Percentiles rank a stretch among this genome's conserved stretches.
phyloP scores from a whole-genome alignment of 1,140 invertebrate species.

The Euschistus heros region DNA sequence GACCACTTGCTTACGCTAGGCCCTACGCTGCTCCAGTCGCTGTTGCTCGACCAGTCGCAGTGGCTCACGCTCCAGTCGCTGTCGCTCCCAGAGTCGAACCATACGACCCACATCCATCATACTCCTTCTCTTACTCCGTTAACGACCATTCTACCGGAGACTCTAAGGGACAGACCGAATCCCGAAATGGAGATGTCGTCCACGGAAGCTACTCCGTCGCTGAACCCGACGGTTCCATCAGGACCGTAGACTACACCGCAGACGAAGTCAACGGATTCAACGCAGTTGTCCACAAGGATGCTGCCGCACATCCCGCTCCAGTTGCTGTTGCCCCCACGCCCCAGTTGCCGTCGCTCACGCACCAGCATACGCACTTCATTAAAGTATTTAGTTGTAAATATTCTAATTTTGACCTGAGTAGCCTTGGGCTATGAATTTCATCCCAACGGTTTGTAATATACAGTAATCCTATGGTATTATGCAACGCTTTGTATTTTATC shows the following conservation, averaged over 20 bases:
- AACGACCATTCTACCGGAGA: constrained; percentile 42
- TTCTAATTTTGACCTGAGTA: no score
- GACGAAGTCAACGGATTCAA: constrained; percentile 49
- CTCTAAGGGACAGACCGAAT: constrained; percentile 40
- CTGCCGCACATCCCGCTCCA: constrained; percentile 2
- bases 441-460: no score
- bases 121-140: constrained; percentile 42
- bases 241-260: constrained; percentile 46
- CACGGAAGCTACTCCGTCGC: constrained; percentile 43
- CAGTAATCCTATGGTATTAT: no score
- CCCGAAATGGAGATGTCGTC: constrained; percentile 41
- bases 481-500: no score
- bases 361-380: constrained; percentile 17
- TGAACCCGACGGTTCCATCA: constrained; percentile 46
- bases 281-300: constrained; percentile 41
- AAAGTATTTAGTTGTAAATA: no score
- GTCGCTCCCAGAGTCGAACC: not conserved
- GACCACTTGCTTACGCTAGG: not conserved
- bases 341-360: constrained; percentile 18
- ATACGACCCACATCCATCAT: constrained; percentile 36
- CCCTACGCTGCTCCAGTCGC: not conserved
- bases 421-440: no score
- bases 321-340: constrained; percentile 1
- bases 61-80: constrained; percentile 15
- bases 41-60: constrained; percentile 3